A percentile compares a stretch with the other conserved stretches of the same genome.
Conservation (phyloP, 2,797 vertebrate species). For the Mionectes olivaceus region DNA sequence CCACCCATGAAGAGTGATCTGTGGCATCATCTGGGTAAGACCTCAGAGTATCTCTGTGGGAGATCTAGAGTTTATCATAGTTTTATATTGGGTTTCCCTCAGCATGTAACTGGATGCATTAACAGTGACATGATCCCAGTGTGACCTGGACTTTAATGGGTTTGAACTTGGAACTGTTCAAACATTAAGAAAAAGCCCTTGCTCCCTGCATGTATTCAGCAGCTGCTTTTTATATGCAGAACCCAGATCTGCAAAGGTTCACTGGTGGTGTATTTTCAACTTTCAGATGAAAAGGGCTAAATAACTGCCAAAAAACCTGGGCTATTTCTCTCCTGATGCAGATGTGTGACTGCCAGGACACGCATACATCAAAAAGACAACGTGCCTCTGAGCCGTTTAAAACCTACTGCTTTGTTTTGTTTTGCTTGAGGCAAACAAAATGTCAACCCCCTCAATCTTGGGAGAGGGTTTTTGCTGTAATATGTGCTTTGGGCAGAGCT, state of each 20-base stretch:
- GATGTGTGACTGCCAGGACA: conserved; percentile 53
- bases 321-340: conserved; percentile 39
- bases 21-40: conserved; percentile 51
- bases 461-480: not conserved
- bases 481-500: not conserved
- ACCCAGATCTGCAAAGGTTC: conserved; percentile 14
- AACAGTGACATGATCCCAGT: conserved; percentile 58
- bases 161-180: conserved; percentile 71
- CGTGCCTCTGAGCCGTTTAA: conserved; percentile 11
- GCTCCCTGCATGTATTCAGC: conserved; percentile 28
- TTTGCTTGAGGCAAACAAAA: conserved; percentile 32
- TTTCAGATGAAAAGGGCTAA: conserved; percentile 56
- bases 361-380: conserved; percentile 48
- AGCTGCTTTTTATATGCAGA: conserved; percentile 59
- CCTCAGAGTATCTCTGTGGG: not conserved
- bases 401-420: conserved; percentile 57
- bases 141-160: conserved; percentile 69
- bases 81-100: conserved; percentile 64
- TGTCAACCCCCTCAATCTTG: not conserved
- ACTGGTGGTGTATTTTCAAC: conserved; percentile 12
- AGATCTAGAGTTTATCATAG: conserved; percentile 49
- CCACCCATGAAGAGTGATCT: not conserved
- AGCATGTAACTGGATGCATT: conserved; percentile 66
- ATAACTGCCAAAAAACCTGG: conserved; percentile 18
- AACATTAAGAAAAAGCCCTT: conserved; percentile 55